Conservation (phyloP, 30 jellyfish, hydroid and myxozoan species). For the Hydra vulgaris region DNA sequence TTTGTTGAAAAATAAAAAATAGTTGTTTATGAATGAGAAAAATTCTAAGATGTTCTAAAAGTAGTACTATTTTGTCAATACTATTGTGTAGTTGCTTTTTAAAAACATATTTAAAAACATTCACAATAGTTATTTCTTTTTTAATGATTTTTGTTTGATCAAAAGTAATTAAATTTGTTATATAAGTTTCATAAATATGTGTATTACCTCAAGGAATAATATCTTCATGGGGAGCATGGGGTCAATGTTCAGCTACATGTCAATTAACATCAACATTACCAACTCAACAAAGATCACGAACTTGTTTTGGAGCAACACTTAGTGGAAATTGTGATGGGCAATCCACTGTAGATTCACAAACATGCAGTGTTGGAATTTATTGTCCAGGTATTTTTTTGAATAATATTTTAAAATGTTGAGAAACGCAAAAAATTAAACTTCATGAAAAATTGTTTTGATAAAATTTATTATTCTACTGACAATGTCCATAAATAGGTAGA, state of each 20-base stretch:
- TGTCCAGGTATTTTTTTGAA: neutral
- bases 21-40: too few relatives aligned
- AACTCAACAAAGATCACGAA: constrained; percentile 7
- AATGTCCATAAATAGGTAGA: too few relatives aligned
- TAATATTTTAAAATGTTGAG: neutral
- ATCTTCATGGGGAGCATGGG: constrained; percentile 6
- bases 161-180: too few relatives aligned
- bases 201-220: neutral
- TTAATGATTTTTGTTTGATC: too few relatives aligned
- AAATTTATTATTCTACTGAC: neutral
- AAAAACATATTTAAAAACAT: too few relatives aligned
- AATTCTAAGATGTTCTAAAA: too few relatives aligned
- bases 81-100: too few relatives aligned
- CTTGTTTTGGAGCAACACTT: constrained; percentile 2
- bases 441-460: neutral
- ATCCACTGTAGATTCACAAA: neutral
- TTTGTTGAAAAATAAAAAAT: too few relatives aligned
- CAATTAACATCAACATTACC: neutral
- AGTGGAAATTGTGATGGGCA: constrained; percentile 15
- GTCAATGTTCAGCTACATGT: constrained; percentile 10
- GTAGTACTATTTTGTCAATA: too few relatives aligned
- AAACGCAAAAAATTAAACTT: neutral
- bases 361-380: neutral
- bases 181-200: neutral
- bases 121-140: too few relatives aligned